phyloP scores from a whole-genome alignment of 2,888 invertebrate genomes.

The Cerastoderma edule region DNA sequence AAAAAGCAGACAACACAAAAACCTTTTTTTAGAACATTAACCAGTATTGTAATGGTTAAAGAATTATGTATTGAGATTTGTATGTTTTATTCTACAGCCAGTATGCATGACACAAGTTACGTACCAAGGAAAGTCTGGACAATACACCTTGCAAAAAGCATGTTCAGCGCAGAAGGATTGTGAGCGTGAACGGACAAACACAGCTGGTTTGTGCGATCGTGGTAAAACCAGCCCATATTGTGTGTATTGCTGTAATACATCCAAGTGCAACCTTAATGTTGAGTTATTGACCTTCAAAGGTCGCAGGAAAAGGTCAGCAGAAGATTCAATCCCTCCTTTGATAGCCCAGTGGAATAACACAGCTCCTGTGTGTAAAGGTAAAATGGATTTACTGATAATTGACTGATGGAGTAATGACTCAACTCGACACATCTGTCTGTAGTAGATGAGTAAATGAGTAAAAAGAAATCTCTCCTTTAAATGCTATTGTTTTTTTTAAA shows the following conservation, averaged over 20 bases:
- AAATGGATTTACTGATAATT: no score
- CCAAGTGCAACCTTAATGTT: slow-evolving; percentile 46
- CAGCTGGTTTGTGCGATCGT: slow-evolving; percentile 23
- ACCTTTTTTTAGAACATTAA: no score
- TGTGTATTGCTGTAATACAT: slow-evolving; percentile 48
- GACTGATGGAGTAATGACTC: no score
- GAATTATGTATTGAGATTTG: no score
- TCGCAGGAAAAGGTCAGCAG: slow-evolving; percentile 39
- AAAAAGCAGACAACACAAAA: no score
- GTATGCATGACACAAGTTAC: slow-evolving; percentile 44
- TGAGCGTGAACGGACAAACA: background rate
- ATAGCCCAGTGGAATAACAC: slow-evolving; percentile 32
- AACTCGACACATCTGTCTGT: no score
- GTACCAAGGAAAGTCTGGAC: slow-evolving; percentile 28
- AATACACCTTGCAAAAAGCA: slow-evolving; percentile 31
- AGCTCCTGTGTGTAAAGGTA: slow-evolving; percentile 36
- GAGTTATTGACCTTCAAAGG: slow-evolving; percentile 37
- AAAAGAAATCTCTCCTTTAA: no score
- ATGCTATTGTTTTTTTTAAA: no score
- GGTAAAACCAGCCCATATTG: slow-evolving; percentile 25
- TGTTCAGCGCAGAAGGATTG: slow-evolving; percentile 34
- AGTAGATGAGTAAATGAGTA: no score
- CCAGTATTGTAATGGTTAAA: no score
- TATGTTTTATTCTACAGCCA: no score
- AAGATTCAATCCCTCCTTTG: background rate